phyloP scores from a whole-genome alignment of 2,888 invertebrate genomes.

The Papilio protenor region DNA sequence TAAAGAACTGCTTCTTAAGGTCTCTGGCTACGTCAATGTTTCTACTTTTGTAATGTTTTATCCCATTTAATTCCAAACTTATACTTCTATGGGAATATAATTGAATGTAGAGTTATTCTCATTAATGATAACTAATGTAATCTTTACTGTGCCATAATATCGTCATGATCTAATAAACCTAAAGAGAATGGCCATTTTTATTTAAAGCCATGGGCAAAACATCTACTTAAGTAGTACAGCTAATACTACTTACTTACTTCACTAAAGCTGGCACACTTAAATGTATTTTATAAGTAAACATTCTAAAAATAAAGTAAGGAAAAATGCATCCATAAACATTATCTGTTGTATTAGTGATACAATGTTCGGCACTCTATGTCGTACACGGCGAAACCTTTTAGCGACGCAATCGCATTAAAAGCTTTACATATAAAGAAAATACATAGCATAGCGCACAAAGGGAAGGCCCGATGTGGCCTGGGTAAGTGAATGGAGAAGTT shows the following conservation, averaged over 20 bases:
- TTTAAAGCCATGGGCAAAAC: neutral
- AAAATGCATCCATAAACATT: slow-evolving; percentile 44
- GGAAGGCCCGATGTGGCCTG: slow-evolving; percentile 20
- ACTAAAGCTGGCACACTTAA: neutral
- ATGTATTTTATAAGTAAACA: neutral
- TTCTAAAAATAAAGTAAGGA: slow-evolving; percentile 25
- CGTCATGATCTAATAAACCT: neutral
- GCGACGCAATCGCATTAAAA: slow-evolving; percentile 52
- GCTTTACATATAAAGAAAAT: slow-evolving; percentile 46
- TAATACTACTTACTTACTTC: neutral
- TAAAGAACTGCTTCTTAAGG: neutral
- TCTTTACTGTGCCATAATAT: neutral
- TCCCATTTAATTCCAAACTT: neutral
- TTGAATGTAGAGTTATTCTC: neutral
- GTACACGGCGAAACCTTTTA: slow-evolving; percentile 54
- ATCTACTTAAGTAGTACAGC: neutral
- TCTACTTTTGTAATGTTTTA: neutral
- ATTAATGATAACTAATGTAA: neutral
- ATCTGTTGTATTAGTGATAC: slow-evolving; percentile 45
- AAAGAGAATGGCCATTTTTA: neutral
- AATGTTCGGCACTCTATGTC: slow-evolving; percentile 47
- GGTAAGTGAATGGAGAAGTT: slow-evolving; percentile 54
- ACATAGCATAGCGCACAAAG: slow-evolving; percentile 39
- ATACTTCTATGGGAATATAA: neutral
- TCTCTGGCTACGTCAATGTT: neutral